Conservation (phyloP, 30 jellyfish, hydroid and myxozoan species). For the Mastigias papua region DNA sequence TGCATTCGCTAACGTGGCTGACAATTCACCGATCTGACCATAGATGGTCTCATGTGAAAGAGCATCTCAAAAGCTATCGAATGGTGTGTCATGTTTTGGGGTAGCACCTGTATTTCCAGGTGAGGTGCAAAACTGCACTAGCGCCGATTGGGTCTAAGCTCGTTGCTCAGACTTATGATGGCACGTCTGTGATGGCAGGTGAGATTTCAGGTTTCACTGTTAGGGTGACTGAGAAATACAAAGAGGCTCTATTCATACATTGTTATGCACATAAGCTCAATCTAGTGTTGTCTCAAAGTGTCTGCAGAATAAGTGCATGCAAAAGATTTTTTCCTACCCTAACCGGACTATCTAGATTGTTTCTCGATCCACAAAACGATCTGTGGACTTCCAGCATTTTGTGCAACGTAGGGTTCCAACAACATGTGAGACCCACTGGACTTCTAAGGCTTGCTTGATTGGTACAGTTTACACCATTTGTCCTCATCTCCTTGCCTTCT, state of each 20-base stretch:
- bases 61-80: too few relatives aligned
- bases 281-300: constrained; percentile 53
- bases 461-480: constrained; percentile 42
- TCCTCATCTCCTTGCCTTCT: constrained; percentile 49
- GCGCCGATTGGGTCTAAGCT: constrained; percentile 57
- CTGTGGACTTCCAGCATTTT: constrained; percentile 23
- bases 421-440: constrained; percentile 22
- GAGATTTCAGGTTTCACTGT: constrained; percentile 18
- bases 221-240: constrained; percentile 35
- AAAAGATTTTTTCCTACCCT: constrained; percentile 4
- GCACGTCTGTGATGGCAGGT: constrained; percentile 60
- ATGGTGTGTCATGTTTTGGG: too few relatives aligned
- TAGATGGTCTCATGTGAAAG: too few relatives aligned
- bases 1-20: too few relatives aligned
- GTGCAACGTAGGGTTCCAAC: constrained; percentile 33
- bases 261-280: constrained; percentile 62
- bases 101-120: too few relatives aligned
- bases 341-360: constrained; percentile 7
- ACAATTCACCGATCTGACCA: too few relatives aligned
- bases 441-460: constrained; percentile 34
- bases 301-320: constrained; percentile 28
- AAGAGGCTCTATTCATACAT: constrained; percentile 41
- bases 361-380: constrained; percentile 18
- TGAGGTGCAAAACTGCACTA: too few relatives aligned
- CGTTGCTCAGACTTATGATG: constrained; percentile 53